Base-by-base conservation (phyloP, 2,113 vertebrate species). In the Eupsittula cactorum region DNA sequence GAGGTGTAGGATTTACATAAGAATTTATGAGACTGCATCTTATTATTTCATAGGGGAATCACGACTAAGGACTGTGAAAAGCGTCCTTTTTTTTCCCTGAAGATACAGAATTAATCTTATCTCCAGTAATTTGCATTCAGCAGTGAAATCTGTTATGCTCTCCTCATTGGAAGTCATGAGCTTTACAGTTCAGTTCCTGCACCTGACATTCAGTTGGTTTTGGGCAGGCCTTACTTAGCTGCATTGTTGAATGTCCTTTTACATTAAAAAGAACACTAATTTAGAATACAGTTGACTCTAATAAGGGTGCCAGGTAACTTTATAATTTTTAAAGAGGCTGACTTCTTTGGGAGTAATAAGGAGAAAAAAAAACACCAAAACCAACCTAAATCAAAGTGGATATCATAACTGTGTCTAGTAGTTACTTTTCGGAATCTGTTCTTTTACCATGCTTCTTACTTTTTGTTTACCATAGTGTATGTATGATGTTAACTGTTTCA, bases 371-470 rank as follows among this genome's bases (percentile, higher is more conserved):
- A 42, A 13, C 24, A 62, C 5, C 9, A 28, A 21, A 55, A 2
- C 6, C 59, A n/a, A 41, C 39, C 18, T 10, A 35, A 59, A 33
- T 13, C 33, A 52, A 59, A 71, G 14, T 59, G 83, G 81, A 6
- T 90, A 76, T 70, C 70, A 33, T 68, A 92, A 88, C 27, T 35
- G n/a, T 76, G 82, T 44, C 37, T 55, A 63, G 47, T 52, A 90
- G 94, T 76, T 97, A 87, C 28, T 92, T 93, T 91, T 70, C 35
- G 78, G 47, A 57, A 92, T 60, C 33, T 88, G 64, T 53, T 88
- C 42, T 92, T 94, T 93, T 79, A 75, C 33, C 94, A 6, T 80
- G 53, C n/a, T 84, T 37, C 77, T 97, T 71, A 33, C 69, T 92
- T 86, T 71, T 44, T 79, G 13, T 81, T 94, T 71, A 96, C 91